Evolutionary conservation across 2,797 vertebrate genomes (phyloP).

Genomic region (Peromyscus aztecus): DNA sequence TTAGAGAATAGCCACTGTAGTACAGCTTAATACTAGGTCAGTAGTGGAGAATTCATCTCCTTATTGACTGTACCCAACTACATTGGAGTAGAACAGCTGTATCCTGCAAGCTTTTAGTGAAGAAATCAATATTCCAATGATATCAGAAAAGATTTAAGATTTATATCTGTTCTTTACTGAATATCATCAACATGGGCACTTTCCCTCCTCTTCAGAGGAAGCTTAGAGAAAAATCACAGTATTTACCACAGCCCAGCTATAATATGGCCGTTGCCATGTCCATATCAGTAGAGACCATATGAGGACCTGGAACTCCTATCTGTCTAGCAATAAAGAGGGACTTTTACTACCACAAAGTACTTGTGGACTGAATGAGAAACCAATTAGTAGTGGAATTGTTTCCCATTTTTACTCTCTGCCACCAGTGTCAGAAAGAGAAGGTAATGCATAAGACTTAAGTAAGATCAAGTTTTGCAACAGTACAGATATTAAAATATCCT

Average conservation of each 20-base stretch:
- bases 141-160: neutral
- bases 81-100: neutral
- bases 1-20: neutral
- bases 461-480: neutral
- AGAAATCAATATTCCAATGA: neutral
- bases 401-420: neutral
- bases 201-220: neutral
- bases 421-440: neutral
- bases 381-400: neutral
- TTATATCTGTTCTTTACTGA: neutral
- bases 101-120: neutral
- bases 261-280: neutral
- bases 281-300: neutral
- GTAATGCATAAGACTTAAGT: neutral
- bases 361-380: neutral
- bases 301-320: neutral
- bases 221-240: neutral
- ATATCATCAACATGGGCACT: neutral
- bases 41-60: neutral
- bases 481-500: neutral
- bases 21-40: neutral
- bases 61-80: neutral
- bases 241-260: neutral
- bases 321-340: neutral
- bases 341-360: neutral